These are phyloP conservation scores for Vanacampus margaritifer DNA, from an alignment of 2,113 vertebrate species.

Conservation along the genomic window DNA sequence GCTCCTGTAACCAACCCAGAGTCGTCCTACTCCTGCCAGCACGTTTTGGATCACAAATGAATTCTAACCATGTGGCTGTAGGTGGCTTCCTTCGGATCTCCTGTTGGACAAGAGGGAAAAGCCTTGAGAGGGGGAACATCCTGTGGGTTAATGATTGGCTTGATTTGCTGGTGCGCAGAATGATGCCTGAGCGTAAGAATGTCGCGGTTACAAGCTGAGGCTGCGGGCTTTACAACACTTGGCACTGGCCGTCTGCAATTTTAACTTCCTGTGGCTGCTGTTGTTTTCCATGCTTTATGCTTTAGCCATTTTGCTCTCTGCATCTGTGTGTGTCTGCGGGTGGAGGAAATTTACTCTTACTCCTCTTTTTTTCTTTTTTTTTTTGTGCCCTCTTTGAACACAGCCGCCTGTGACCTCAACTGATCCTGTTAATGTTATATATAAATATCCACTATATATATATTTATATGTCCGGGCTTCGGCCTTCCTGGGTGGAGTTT, in stretches of 20 bases:
- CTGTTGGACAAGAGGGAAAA: constrained; percentile 28
- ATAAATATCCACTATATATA: too few relatives aligned
- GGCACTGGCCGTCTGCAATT: constrained; percentile 59
- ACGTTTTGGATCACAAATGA: constrained; percentile 6
- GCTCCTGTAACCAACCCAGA: constrained; percentile 1
- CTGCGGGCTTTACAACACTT: constrained; percentile 56
- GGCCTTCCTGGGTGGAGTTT: too few relatives aligned
- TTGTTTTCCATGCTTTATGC: constrained; percentile 49
- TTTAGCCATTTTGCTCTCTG: constrained; percentile 31
- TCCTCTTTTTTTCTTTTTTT: too few relatives aligned
- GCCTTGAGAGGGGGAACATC: constrained; percentile 54
- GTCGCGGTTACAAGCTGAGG: constrained; percentile 58
- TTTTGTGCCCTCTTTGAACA: constrained; percentile 33
- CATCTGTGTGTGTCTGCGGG: constrained; percentile 17
- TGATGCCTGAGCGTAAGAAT: constrained; percentile 65
- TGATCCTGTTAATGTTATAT: constrained; percentile 25
- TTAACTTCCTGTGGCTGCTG: constrained; percentile 52
- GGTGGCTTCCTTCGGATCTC: constrained; percentile 39
- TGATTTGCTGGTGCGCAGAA: constrained; percentile 40
- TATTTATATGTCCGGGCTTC: too few relatives aligned
- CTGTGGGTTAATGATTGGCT: constrained; percentile 64
- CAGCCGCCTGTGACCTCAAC: constrained; percentile 33
- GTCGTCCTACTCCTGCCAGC: constrained; percentile 16
- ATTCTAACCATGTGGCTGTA: constrained; percentile 18
- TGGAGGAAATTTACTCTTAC: constrained; percentile 28